A percentile compares a stretch with the other conserved stretches of the same genome.
These are phyloP conservation scores for Aix galericulata DNA, from an alignment of 2,113 vertebrate species.

Conservation along the genomic window DNA sequence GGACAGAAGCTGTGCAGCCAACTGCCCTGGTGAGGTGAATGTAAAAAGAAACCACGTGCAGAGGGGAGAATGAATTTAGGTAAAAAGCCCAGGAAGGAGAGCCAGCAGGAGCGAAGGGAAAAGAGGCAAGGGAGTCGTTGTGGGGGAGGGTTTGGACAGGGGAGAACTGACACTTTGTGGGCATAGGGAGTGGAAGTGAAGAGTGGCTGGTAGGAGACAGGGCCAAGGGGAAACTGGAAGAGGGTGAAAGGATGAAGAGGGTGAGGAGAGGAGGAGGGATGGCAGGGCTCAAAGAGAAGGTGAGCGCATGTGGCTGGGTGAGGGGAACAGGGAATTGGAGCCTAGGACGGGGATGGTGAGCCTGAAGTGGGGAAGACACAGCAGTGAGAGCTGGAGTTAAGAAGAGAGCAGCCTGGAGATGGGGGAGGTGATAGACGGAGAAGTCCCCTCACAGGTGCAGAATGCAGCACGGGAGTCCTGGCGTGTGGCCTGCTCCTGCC, in stretches of 20 bases:
- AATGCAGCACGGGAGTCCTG: background rate
- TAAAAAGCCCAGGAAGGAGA: background rate
- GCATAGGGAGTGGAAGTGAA: background rate
- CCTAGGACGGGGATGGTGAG: background rate
- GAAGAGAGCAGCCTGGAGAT: background rate
- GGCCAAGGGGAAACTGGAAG: background rate
- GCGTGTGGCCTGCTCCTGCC: background rate
- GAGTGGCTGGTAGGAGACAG: background rate
- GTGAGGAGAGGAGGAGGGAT: background rate
- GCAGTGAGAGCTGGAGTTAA: background rate
- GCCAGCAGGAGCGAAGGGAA: background rate
- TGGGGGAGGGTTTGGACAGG: background rate
- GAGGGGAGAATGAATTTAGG: background rate
- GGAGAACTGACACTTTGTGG: background rate
- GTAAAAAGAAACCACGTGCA: background rate
- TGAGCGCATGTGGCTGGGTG: background rate
- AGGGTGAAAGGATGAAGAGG: background rate
- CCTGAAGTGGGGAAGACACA: background rate
- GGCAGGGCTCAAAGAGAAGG: background rate
- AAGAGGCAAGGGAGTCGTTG: background rate
- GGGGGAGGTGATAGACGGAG: slow-evolving; percentile 7
- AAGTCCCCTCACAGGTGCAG: background rate
- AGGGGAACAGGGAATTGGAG: background rate
- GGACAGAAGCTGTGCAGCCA: background rate
- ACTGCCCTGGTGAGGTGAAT: background rate